Base-by-base conservation (phyloP, 2,888 invertebrate species). In the Acleris literana region DNA sequence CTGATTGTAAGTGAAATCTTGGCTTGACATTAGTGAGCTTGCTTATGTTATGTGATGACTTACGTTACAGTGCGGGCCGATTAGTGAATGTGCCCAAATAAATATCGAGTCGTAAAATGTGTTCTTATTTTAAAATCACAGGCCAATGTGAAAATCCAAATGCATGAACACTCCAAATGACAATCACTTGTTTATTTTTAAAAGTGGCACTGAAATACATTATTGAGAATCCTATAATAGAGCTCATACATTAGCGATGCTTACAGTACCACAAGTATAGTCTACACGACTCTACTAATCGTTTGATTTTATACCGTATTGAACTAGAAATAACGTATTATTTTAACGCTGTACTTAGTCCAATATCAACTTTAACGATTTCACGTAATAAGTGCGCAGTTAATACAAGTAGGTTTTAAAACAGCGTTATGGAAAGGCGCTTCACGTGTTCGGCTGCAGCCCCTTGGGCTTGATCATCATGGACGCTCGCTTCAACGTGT, bases 391-490 rank as follows among this genome's bases (percentile, higher is more conserved):
- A 61, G 56, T 58, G 49, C 53, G 11, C 48, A 29, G 57, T 61
- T 46, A 57, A 58, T 39, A 16, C 44, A 57, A 33, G 53, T n/a
- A 59, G 20, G 61, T 61, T 17, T 52, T 52, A 57, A 53, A 39
- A 44, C 61, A 43, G 52, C n/a, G 52, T 7, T n/a, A 17, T 39
- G 62, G 22, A 18, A 39, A 49, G 65, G 56, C 53, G 60, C 72
- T 77, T 92, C 91, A 93, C 88, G 93, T 91, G 79, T 87, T 91
- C 59, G 92, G 87, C 73, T 86, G 88, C 73, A 94, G 91, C 67
- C 95, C 95, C 87, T 94, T 95, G 48, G 97, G 97, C 83, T 97
- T 96, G 81, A 98, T 98, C 97, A 97, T 97, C 97, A 98, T 97
- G 68, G 95, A 95, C 1, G 98, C 97, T 77, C 95, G 95, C 88